Conservation (phyloP, 2,888 invertebrate species). For the Stenoptilia bipunctidactyla region DNA sequence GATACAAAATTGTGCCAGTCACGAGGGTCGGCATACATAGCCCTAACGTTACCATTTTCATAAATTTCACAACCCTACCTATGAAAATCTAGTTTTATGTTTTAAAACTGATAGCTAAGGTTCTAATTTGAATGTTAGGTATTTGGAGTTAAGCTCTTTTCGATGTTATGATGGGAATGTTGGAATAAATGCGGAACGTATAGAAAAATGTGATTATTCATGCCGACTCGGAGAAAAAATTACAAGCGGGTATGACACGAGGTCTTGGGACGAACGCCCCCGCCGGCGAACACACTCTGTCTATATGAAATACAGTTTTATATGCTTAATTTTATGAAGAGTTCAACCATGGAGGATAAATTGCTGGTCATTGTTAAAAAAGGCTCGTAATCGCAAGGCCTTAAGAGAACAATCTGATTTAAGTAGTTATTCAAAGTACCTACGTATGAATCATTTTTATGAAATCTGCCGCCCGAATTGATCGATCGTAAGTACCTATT, state of each 20-base stretch:
- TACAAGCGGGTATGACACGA: constrained; percentile 49
- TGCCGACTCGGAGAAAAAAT: constrained; percentile 59
- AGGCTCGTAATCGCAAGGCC: no score
- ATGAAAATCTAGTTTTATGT: constrained; percentile 27
- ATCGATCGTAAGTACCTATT: no score
- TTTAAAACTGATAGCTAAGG: constrained; percentile 23
- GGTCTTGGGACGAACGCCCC: constrained; percentile 14
- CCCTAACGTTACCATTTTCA: constrained; percentile 46
- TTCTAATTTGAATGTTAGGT: constrained; percentile 32
- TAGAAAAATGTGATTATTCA: constrained; percentile 70
- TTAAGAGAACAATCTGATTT: no score
- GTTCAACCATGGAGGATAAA: no score
- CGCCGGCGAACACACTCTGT: no score
- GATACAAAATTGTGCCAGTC: constrained; percentile 63
- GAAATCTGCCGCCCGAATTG: no score
- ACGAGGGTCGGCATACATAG: constrained; percentile 42
- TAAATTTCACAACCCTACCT: constrained; percentile 53
- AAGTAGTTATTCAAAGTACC: no score
- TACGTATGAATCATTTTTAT: no score
- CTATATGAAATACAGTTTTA: no score
- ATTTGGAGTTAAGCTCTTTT: constrained; percentile 26
- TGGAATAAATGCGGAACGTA: constrained; percentile 60
- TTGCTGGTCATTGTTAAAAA: no score
- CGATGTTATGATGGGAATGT: constrained; percentile 18
- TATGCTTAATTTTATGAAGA: no score